Evolutionary conservation across 1,140 invertebrate genomes (phyloP).

Genomic region (Oryctes rhinoceros): DNA sequence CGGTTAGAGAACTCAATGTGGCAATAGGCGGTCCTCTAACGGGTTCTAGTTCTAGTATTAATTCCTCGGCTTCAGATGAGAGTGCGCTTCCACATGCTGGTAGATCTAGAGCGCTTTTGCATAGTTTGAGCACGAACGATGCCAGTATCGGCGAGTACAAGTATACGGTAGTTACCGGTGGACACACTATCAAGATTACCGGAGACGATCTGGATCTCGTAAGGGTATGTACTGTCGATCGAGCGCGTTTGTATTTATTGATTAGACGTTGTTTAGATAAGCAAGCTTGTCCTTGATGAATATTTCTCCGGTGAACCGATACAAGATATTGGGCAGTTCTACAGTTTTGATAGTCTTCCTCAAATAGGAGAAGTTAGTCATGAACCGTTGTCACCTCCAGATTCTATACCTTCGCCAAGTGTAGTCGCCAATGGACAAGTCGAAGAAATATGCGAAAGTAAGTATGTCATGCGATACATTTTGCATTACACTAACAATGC

Average conservation of each 20-base stretch:
- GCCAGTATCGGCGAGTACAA: slow-evolving; percentile 85
- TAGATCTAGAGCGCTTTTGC: slow-evolving; percentile 69
- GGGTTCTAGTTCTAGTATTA: slow-evolving; percentile 72
- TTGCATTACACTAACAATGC: background rate
- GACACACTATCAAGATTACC: slow-evolving; percentile 83
- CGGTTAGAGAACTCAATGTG: slow-evolving; percentile 71
- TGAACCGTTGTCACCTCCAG: slow-evolving; percentile 54
- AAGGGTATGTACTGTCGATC: slow-evolving; percentile 67
- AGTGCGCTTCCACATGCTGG: slow-evolving; percentile 60
- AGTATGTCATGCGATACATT: background rate
- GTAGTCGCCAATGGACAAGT: slow-evolving; percentile 56
- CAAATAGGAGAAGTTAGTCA: slow-evolving; percentile 48
- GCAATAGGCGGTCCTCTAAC: slow-evolving; percentile 66
- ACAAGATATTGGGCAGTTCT: slow-evolving; percentile 64
- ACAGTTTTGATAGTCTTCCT: slow-evolving; percentile 63
- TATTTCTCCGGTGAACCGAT: slow-evolving; percentile 75
- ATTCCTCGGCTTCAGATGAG: slow-evolving; percentile 80
- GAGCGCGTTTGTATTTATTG: background rate
- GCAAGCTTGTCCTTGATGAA: slow-evolving; percentile 85
- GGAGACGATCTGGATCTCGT: slow-evolving; percentile 84
- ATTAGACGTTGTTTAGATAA: slow-evolving; percentile 66
- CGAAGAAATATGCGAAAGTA: slow-evolving; percentile 56
- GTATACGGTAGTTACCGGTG: slow-evolving; percentile 83
- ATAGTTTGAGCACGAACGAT: slow-evolving; percentile 84
- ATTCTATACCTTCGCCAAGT: slow-evolving; percentile 53